A percentile compares a stretch with the other conserved stretches of the same genome.
Evolutionary conservation across 2,113 vertebrate species (phyloP).

Genomic region (Cettia cetti): DNA sequence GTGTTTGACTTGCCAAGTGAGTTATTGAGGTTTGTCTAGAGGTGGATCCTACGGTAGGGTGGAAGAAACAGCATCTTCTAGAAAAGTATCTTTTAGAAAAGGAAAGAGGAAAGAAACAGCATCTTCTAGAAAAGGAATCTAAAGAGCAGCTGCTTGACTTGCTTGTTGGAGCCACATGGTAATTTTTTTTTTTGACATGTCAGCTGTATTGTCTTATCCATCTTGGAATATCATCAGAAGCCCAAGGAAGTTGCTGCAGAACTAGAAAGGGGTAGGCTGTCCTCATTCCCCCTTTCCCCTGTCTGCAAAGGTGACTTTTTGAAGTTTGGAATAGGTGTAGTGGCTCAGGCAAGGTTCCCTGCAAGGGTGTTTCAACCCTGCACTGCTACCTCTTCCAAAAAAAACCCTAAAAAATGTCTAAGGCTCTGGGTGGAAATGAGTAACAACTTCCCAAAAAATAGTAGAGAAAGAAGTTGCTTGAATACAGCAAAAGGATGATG

Average conservation of each 20-base stretch:
- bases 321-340: not conserved
- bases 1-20: accelerated
- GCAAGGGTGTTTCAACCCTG: not conserved
- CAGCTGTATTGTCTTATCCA: not conserved
- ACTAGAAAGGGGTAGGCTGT: not conserved
- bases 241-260: not conserved
- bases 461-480: not conserved
- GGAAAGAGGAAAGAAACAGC: not conserved
- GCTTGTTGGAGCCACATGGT: not conserved
- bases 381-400: not conserved
- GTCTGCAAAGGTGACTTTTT: not conserved
- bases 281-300: too few relatives aligned
- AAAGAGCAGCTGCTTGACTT: not conserved
- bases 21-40: not conserved
- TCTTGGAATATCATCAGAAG: not conserved
- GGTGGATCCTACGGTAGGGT: not conserved
- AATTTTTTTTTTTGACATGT: not conserved
- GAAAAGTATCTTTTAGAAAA: not conserved
- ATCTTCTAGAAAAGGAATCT: not conserved
- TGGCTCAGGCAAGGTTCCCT: not conserved
- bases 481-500: not conserved
- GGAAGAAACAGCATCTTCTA: not conserved
- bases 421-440: not conserved
- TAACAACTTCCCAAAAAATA: not conserved
- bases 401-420: not conserved